phyloP scores from a whole-genome alignment of 2,113 vertebrate species.

The Campylomormyrus tamandua region DNA sequence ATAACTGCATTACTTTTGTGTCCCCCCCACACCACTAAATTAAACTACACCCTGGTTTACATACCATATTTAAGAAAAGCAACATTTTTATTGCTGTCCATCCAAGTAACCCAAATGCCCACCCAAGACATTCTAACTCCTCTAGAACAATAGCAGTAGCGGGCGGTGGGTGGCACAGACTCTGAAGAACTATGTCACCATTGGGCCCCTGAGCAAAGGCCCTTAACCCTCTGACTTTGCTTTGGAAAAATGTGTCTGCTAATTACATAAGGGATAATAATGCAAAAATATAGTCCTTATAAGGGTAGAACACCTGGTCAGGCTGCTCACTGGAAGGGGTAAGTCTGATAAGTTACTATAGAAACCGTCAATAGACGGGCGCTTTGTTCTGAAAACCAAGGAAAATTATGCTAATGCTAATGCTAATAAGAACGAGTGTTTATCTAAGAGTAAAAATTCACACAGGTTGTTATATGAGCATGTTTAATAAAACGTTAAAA shows the following conservation, averaged over 20 bases:
- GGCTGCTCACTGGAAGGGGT: not conserved
- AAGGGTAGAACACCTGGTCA: not conserved
- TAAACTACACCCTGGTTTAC: not conserved
- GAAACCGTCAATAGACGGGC: not conserved
- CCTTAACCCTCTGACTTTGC: no score
- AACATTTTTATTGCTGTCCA: no score
- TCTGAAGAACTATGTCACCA: no score
- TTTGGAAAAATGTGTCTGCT: no score
- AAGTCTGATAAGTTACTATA: not conserved
- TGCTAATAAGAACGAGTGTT: not conserved
- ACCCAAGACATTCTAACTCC: no score
- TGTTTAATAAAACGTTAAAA: not conserved
- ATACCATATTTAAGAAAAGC: not conserved
- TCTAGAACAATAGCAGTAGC: no score
- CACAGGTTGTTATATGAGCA: not conserved
- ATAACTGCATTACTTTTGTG: not conserved
- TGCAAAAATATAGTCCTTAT: not conserved
- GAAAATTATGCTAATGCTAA: not conserved
- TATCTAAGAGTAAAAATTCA: not conserved
- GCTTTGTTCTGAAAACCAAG: not conserved
- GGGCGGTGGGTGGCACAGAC: no score
- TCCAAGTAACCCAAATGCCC: no score
- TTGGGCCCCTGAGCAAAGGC: no score
- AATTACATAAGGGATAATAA: not conserved
- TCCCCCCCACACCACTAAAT: not conserved